Base-by-base conservation (phyloP, 1,140 invertebrate genomes). In the Drosophila malerkotliana region DNA sequence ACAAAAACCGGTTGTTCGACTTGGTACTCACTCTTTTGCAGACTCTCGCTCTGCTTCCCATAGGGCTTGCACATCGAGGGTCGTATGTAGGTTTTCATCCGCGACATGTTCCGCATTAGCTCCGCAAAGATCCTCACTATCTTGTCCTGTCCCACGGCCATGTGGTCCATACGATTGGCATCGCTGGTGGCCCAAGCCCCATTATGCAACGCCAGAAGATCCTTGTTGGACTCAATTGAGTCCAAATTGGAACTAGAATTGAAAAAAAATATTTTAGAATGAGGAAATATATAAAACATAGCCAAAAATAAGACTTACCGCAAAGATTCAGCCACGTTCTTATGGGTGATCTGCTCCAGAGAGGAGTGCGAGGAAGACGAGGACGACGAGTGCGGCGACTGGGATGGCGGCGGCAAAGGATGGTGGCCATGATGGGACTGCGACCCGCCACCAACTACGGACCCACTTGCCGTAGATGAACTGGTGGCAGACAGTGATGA, bases 1-100 rank as follows among this genome's bases (percentile, higher is more conserved):
- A 41, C 7, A 3, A 47, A 10, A 66, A 47, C 72, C 47, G 44
- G n/a, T 79, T 74, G 8, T 18, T 18, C 30, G 3, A 1, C 51
- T 8, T 5, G 49, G 12, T 62, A 92, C 93, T 94, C 92, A 96
- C 96, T 97, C 94, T 97, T 97, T 92, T 97, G 96, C 77, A 97
- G 93, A 90, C 96, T 95, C 92, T 97, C 96, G 37, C 96, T 96
- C 91, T 97, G 96, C 92, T 97, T 97, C 74, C 96, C 96, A 92
- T 97, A 97, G 37, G 96, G 96, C 92, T 97, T 97, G 88, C 96
- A 97, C 96, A 97, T 97, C 24, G 96, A 95, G 62, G 96, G 96
- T 58, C 96, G 93, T 71, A 97, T 95, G 88, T 96, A 97, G 67
- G 95, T 94, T 92, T 96, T 96, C 95, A 97, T 97, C 79, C 96